Conservation (phyloP, 37 sponge, comb jelly and placozoan species). For the Spongia lamella region DNA sequence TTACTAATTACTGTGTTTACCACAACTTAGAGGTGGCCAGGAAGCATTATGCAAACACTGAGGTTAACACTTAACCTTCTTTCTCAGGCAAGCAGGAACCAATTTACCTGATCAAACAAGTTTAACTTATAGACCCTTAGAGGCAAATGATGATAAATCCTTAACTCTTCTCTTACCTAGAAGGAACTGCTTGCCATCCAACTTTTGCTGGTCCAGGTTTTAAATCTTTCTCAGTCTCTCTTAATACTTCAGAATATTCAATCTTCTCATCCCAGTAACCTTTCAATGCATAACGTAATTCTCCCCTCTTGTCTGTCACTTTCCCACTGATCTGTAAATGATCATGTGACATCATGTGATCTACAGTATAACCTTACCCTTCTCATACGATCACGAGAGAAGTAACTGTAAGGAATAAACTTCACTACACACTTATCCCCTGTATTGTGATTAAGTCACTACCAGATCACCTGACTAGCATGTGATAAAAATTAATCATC, state of each 20-base stretch:
- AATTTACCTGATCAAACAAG: too few species aligned
- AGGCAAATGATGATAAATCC: too few species aligned
- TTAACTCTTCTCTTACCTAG: conserved; percentile 49
- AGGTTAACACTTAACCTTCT: too few species aligned
- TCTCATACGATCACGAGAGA: conserved; percentile 80
- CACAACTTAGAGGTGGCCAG: too few species aligned
- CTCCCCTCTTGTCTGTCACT: conserved; percentile 59
- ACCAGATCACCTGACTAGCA: conserved; percentile 86
- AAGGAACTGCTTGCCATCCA: conserved; percentile 40
- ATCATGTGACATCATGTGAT: too few species aligned
- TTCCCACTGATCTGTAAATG: conserved; percentile 73
- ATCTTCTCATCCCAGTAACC: conserved; percentile 93
- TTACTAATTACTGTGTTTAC: too few species aligned
- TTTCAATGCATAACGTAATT: conserved; percentile 52
- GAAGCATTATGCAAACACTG: too few species aligned
- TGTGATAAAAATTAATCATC: too few species aligned
- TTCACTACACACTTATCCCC: conserved; percentile 78
- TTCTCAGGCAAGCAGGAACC: too few species aligned
- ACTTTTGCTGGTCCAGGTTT: conserved; percentile 29
- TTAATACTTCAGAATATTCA: conserved; percentile 54
- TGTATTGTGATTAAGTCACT: conserved; percentile 87
- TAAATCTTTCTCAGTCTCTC: conserved; percentile 49
- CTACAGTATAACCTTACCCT: conserved; percentile 67
- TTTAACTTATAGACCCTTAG: too few species aligned
- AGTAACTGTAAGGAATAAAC: conserved; percentile 92